Base-by-base conservation (phyloP, 1,140 invertebrate genomes). In the Apis dorsata region DNA sequence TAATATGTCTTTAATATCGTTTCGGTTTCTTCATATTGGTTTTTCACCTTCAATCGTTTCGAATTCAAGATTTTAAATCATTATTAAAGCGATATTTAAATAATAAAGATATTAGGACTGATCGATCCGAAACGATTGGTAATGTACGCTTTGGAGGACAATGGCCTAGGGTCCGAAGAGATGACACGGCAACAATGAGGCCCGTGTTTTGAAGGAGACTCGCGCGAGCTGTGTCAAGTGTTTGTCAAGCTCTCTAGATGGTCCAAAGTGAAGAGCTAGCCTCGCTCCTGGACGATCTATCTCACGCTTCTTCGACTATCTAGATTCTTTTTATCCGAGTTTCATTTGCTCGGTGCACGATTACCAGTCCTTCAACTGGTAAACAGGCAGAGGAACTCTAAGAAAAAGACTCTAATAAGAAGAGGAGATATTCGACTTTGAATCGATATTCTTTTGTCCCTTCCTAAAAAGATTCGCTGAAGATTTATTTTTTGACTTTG, bases 231-330 rank as follows among this genome's bases (percentile, higher is more conserved):
- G 51, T 83, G 79, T 92, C 77, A 89, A 93, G 93, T 93, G 92
- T 93, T 93, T 93, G 91, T 92, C 88, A 89, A 93, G 93, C 93
- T 93, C 93, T 93, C 91, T 92, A 92, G 89, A 91, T 90, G 88
- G 90, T 83, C 73, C 79, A 71, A 28, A 21, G 69, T 85, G 89
- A 87, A 90, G 89, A 88, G 88, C 85, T 84, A 88, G 68, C 74
- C 77, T 81, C 71, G 83, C 76, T 71, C 59, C 83, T 76, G 89
- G 84, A 89, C 92, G 91, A 93, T 90, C 91, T 93, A 92, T 93
- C 93, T 93, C 93, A 93, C 92, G 93, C 86, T 88, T 91, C 89
- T 84, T 89, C 83, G 78, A 89, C 84, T 86, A 81, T 83, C 79
- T 87, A 80, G 65, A 28, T n/a, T 19, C 57, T 71, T 44, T 60